Conservation (phyloP, 35 echinoderm and acorn worm genomes). For the Anneissia japonica region DNA sequence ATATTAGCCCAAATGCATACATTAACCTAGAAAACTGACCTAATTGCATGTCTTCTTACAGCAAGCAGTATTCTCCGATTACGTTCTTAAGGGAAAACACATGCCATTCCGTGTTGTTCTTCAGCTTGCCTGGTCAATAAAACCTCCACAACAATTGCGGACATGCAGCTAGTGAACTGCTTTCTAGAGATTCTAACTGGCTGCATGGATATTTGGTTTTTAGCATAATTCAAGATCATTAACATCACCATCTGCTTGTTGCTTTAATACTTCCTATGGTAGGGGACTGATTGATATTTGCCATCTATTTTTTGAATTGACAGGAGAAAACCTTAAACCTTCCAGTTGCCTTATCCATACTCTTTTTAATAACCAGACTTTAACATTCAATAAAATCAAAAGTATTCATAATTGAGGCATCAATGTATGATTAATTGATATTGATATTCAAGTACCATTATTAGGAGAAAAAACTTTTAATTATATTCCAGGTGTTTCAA, state of each 20-base stretch:
- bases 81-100: slow-evolving; percentile 1
- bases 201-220: not conserved
- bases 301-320: not conserved
- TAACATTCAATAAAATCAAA: not conserved
- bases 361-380: not conserved
- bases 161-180: not conserved
- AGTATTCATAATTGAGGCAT: not conserved
- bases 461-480: not conserved
- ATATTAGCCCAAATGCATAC: not conserved
- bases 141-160: not conserved
- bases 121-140: not conserved
- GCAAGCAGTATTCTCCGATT: not conserved
- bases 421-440: not conserved
- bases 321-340: not conserved
- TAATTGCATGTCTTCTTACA: not conserved
- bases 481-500: too few species aligned
- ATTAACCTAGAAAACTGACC: not conserved
- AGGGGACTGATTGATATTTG: not conserved
- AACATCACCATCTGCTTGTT: not conserved
- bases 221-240: not conserved
- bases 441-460: not conserved
- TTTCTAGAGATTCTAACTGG: not conserved
- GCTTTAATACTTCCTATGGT: not conserved
- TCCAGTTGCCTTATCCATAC: not conserved
- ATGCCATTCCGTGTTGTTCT: not conserved